Base-by-base conservation (phyloP, 2,888 invertebrate genomes). In the Pseudococcus jackbeardsleyi region DNA sequence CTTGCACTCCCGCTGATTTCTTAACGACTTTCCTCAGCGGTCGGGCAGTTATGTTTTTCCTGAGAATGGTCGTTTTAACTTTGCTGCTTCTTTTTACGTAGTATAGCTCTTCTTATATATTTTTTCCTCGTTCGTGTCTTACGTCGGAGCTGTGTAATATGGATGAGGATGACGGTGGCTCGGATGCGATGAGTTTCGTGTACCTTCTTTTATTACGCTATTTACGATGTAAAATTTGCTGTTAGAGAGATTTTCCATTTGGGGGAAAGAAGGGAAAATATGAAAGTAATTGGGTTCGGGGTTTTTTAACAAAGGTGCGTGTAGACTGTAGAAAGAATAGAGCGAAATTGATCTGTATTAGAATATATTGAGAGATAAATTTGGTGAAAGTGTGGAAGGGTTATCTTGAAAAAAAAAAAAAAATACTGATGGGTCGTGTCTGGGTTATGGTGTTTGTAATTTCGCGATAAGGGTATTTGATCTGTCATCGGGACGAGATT, bases 1-100 rank as follows among this genome's bases (percentile, higher is more conserved):
- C 87, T 87, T 87, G 87, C 87, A 87, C 87, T 77, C 87, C 87
- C 87, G 87, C 87, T 87, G 87, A 87, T 87, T 87, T 87, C 87
- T 87, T 87, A 87, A 87, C 87, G 87, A 87, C 87, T 87, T 87
- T 87, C 87, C 87, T 87, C 87, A 87, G 87, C 87, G 77, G 87
- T 87, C 87, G 77, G 50, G 77, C 77, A 77, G 87, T 87, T 87
- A 87, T 87, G 77, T 68, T 87, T 87, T 87, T 87, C 50, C 77
- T 77, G 42, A 50, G 50, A 50, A 86, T 87, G 77, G 87, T 87
- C 87, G 87, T 87, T 87, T 87, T 77, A 87, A 72, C 77, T 77
- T 85, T 85, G 50, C 59, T 85, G 46, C 68, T 85, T 42, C 85
- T 50, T 85, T 33, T 85, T 59, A 7, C n/a, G n/a, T n/a, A n/a